Conservation (phyloP, 1,140 invertebrate genomes). For the Plutomurus gul region DNA sequence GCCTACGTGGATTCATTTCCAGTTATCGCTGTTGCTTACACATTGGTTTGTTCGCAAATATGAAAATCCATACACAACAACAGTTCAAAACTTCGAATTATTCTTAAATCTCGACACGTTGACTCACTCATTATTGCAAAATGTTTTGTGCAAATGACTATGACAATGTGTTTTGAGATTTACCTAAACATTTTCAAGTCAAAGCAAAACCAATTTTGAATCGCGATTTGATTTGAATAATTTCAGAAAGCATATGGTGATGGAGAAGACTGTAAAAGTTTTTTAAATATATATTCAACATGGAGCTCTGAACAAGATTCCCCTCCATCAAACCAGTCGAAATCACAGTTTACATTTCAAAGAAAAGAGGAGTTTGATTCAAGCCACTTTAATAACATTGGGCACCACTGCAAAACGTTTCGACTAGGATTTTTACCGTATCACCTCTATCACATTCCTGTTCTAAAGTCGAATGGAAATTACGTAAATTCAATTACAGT, state of each 20-base stretch:
- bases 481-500: slow-evolving; percentile 31
- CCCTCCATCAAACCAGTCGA: not conserved
- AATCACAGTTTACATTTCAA: not conserved
- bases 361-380: not conserved
- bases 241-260: not conserved
- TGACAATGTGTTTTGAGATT: too few relatives aligned
- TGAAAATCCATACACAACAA: too few relatives aligned
- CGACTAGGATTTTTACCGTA: slow-evolving; percentile 43
- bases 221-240: too few relatives aligned
- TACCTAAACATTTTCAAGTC: too few relatives aligned
- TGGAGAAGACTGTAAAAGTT: not conserved
- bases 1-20: slow-evolving; percentile 45
- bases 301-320: not conserved
- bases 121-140: too few relatives aligned
- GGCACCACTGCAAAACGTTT: slow-evolving; percentile 32
- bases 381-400: slow-evolving; percentile 41
- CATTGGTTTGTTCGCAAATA: slow-evolving; percentile 44
- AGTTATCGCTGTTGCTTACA: slow-evolving; percentile 43
- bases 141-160: too few relatives aligned
- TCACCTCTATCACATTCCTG: slow-evolving; percentile 43
- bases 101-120: too few relatives aligned
- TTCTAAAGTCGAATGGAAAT: slow-evolving; percentile 36
- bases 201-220: too few relatives aligned
- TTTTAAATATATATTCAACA: slow-evolving; percentile 36
- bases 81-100: too few relatives aligned